A percentile compares a stretch with the other conserved stretches of the same genome.
These are phyloP conservation scores for Limonius californicus DNA, from an alignment of 1,140 invertebrate genomes.

Conservation along the genomic window DNA sequence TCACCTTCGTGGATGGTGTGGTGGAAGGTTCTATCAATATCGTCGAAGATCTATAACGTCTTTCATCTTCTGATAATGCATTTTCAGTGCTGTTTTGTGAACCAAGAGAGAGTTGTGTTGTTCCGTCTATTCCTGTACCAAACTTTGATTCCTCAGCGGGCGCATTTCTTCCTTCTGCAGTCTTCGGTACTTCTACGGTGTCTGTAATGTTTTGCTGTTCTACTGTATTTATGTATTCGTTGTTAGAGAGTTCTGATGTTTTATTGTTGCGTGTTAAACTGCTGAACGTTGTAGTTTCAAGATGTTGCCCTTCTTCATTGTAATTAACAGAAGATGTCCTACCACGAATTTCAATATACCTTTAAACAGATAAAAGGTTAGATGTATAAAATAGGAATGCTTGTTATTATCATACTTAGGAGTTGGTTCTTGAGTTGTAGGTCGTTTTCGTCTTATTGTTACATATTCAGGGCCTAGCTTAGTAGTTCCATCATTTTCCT, in stretches of 20 bases:
- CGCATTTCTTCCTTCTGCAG: too few relatives aligned
- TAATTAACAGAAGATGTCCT: background rate
- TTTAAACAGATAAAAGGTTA: background rate
- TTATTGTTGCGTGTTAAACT: too few relatives aligned
- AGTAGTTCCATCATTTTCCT: background rate
- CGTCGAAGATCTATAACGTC: background rate
- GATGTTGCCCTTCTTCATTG: too few relatives aligned
- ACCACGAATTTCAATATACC: background rate
- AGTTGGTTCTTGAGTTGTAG: slow-evolving; percentile 16
- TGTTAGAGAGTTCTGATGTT: background rate
- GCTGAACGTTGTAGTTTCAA: too few relatives aligned
- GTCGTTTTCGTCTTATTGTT: slow-evolving; percentile 19
- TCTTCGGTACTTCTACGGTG: too few relatives aligned
- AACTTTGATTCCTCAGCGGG: too few relatives aligned
- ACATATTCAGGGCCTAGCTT: slow-evolving; percentile 18
- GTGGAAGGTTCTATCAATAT: background rate
- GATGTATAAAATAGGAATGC: too few relatives aligned
- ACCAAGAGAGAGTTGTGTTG: too few relatives aligned
- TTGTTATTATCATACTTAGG: too few relatives aligned
- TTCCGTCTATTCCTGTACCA: too few relatives aligned
- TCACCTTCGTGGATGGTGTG: slow-evolving; percentile 2
- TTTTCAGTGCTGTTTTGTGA: too few relatives aligned
- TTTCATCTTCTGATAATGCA: too few relatives aligned
- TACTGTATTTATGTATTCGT: background rate
- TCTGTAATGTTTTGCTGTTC: background rate